Evolutionary conservation across 1,140 invertebrate genomes (phyloP).

Genomic region (Sitodiplosis mosellana): DNA sequence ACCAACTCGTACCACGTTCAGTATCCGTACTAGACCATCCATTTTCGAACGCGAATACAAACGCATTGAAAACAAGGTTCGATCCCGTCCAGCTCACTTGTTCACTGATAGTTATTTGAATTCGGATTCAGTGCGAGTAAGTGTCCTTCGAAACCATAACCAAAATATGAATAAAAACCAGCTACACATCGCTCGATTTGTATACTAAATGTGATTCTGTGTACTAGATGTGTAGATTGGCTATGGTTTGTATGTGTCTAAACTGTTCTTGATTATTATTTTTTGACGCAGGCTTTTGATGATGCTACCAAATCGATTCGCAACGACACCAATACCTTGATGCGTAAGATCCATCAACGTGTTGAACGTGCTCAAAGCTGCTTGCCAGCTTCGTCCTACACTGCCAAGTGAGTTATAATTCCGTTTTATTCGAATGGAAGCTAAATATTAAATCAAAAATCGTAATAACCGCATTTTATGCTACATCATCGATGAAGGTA

Average conservation of each 20-base stretch:
- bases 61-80: slow-evolving; percentile 43
- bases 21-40: slow-evolving; percentile 43
- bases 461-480: too few relatives aligned
- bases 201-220: not conserved
- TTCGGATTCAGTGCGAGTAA: slow-evolving; percentile 31
- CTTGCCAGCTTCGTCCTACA: slow-evolving; percentile 21
- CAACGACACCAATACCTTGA: slow-evolving; percentile 49
- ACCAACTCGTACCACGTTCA: slow-evolving; percentile 17
- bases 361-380: slow-evolving; percentile 42
- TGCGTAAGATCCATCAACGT: slow-evolving; percentile 50
- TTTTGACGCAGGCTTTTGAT: slow-evolving; percentile 43
- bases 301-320: slow-evolving; percentile 60
- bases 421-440: not conserved
- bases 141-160: too few relatives aligned
- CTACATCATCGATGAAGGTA: not conserved
- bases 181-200: too few relatives aligned
- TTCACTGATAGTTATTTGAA: slow-evolving; percentile 54
- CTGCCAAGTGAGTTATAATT: not conserved
- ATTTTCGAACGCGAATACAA: slow-evolving; percentile 49
- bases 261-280: not conserved
- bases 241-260: not conserved
- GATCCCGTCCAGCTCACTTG: slow-evolving; percentile 43
- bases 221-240: not conserved
- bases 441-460: too few relatives aligned
- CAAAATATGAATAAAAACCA: too few relatives aligned